Conservation (phyloP, 2,797 vertebrate species). For the Scolopax bukidnonensis region DNA sequence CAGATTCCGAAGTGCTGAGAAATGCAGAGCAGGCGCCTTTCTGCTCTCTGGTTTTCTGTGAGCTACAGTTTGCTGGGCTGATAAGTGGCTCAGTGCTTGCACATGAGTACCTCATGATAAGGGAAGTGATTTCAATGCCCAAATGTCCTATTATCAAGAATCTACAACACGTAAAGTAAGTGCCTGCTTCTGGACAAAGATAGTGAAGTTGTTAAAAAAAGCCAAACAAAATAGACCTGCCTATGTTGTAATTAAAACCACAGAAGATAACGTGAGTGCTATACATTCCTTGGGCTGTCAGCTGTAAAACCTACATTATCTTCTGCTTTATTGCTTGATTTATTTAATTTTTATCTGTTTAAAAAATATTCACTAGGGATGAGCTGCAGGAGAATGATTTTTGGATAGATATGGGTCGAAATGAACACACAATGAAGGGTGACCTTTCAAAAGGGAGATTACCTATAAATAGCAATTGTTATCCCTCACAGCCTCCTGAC, state of each 20-base stretch:
- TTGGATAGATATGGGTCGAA: slow-evolving; percentile 38
- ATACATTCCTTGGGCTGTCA: neutral
- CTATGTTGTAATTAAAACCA: neutral
- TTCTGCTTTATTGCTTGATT: slow-evolving; percentile 3
- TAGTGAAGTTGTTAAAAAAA: neutral
- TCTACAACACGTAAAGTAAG: slow-evolving; percentile 32
- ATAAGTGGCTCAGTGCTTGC: slow-evolving; percentile 22
- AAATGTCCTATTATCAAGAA: slow-evolving; percentile 30
- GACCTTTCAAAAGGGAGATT: slow-evolving; percentile 83
- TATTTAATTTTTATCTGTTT: slow-evolving; percentile 51
- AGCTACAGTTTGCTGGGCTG: neutral
- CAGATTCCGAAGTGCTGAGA: neutral
- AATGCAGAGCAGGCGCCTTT: neutral
- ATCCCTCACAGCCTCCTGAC: slow-evolving; percentile 74
- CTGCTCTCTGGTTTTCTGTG: neutral
- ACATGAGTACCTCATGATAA: slow-evolving; percentile 2
- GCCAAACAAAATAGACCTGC: neutral
- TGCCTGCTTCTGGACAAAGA: neutral
- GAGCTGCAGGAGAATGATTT: slow-evolving; percentile 12
- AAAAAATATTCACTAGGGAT: neutral
- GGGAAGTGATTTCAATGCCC: neutral
- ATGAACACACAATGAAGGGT: slow-evolving; percentile 76
- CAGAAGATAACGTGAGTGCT: neutral
- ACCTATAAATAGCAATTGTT: slow-evolving; percentile 85
- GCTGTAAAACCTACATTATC: neutral